Percentiles rank a stretch among this genome's conserved stretches.
These are phyloP conservation scores for Chaetodon trifasciatus DNA, from an alignment of 2,797 vertebrate genomes.

Conservation along the genomic window DNA sequence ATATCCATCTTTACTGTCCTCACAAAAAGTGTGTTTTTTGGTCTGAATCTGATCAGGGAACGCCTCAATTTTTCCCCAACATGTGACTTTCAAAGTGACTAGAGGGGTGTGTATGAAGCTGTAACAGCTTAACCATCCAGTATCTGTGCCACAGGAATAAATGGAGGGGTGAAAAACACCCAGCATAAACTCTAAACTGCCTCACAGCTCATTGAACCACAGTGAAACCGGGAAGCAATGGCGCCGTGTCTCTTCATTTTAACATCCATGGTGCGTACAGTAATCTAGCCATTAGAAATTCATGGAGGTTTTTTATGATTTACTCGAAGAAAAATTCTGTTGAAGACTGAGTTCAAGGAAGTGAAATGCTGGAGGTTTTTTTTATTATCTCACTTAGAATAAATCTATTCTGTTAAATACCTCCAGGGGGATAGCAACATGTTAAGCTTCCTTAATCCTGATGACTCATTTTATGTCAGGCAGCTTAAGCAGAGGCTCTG, in stretches of 20 bases:
- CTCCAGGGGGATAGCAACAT: constrained; percentile 25
- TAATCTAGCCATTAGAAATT: constrained; percentile 25
- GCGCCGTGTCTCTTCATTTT: constrained; percentile 10
- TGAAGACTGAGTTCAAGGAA: constrained; percentile 15
- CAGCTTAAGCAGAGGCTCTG: constrained; percentile 16
- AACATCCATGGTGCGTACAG: constrained; percentile 3
- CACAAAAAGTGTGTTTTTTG: neutral
- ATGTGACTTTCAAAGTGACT: neutral
- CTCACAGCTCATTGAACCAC: constrained; percentile 49
- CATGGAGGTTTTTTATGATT: constrained; percentile 20
- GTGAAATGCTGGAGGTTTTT: constrained; percentile 11
- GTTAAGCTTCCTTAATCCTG: constrained; percentile 40
- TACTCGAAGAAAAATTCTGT: neutral
- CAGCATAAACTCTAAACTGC: constrained; percentile 31
- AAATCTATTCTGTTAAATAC: constrained; percentile 35
- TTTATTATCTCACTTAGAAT: constrained; percentile 27
- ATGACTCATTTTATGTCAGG: constrained; percentile 14
- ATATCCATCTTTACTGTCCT: neutral
- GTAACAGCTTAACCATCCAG: constrained; percentile 7
- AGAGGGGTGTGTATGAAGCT: neutral
- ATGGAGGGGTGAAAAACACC: constrained; percentile 10
- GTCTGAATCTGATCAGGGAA: neutral
- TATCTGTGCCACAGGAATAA: constrained; percentile 22
- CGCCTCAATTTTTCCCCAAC: neutral
- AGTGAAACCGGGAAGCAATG: constrained; percentile 13